These are phyloP conservation scores for Tethya wilhelma DNA, from an alignment of 37 sponge, comb jelly and placozoan genomes.

Conservation along the genomic window DNA sequence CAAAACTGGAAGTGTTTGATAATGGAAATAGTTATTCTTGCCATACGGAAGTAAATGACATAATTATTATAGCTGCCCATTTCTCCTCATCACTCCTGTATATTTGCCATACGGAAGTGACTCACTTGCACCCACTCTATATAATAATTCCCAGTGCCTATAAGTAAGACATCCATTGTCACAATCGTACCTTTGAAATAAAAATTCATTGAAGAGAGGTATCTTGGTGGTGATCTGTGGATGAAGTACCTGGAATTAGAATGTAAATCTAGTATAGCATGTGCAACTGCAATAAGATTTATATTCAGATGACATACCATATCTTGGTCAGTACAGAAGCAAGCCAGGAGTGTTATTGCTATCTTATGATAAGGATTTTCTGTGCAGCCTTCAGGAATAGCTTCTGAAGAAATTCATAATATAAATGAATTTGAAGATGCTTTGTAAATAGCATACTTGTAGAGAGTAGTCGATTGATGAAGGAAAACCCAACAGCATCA, in stretches of 20 bases:
- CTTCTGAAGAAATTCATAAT: slow-evolving; percentile 7
- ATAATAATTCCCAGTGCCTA: too few relatives aligned
- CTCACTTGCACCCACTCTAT: too few relatives aligned
- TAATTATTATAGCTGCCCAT: too few relatives aligned
- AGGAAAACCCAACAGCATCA: slow-evolving; percentile 75
- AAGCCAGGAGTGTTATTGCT: slow-evolving; percentile 77
- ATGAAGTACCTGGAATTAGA: slow-evolving; percentile 42
- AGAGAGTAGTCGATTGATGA: slow-evolving; percentile 72
- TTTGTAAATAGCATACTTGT: slow-evolving; percentile 28
- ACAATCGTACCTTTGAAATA: too few relatives aligned
- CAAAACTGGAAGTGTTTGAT: too few relatives aligned
- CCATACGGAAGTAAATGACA: too few relatives aligned
- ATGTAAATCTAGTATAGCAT: not conserved
- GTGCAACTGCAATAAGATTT: not conserved
- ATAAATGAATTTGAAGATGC: not conserved
- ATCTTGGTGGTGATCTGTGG: slow-evolving; percentile 75
- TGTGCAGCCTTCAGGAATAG: slow-evolving; percentile 42
- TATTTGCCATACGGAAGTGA: too few relatives aligned
- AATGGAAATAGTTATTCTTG: too few relatives aligned
- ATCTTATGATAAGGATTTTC: slow-evolving; percentile 61
- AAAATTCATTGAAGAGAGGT: slow-evolving; percentile 56
- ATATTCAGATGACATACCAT: slow-evolving; percentile 30
- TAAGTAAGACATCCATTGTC: too few relatives aligned
- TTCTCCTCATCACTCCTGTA: too few relatives aligned
- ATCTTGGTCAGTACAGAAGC: slow-evolving; percentile 82